These are phyloP conservation scores for Hybognathus amarus DNA, from an alignment of 2,797 vertebrate genomes.

Conservation along the genomic window DNA sequence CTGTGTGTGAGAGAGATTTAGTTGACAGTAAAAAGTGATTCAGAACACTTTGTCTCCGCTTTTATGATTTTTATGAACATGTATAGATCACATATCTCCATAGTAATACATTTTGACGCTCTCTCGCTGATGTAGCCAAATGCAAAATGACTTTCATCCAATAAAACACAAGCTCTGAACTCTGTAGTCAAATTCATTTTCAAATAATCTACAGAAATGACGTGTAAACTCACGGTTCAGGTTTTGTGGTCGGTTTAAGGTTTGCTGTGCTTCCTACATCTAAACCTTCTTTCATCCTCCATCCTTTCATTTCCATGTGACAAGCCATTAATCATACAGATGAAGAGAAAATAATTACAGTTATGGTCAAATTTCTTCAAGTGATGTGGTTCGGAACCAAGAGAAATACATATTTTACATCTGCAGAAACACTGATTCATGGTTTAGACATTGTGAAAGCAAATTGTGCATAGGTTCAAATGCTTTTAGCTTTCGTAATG, in stretches of 20 bases:
- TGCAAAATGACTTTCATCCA: slow-evolving; percentile 11
- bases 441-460: slow-evolving; percentile 41
- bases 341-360: slow-evolving; percentile 59
- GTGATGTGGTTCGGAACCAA: slow-evolving; percentile 55
- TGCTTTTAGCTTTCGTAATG: slow-evolving; percentile 39
- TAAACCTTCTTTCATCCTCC: slow-evolving; percentile 46
- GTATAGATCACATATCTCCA: slow-evolving; percentile 10
- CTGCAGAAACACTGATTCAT: slow-evolving; percentile 51
- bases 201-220: slow-evolving; percentile 44
- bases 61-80: not conserved
- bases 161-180: slow-evolving; percentile 22
- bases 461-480: slow-evolving; percentile 35
- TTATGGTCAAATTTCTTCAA: slow-evolving; percentile 43
- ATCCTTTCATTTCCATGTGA: slow-evolving; percentile 59
- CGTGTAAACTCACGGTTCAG: slow-evolving; percentile 45
- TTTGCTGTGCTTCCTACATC: slow-evolving; percentile 46
- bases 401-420: slow-evolving; percentile 46
- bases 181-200: slow-evolving; percentile 43
- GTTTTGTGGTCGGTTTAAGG: slow-evolving; percentile 44
- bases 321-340: slow-evolving; percentile 59
- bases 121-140: not conserved
- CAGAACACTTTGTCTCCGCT: not conserved
- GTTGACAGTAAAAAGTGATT: not conserved
- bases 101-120: not conserved
- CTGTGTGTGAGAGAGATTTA: not conserved